Conservation (phyloP, 2,797 vertebrate species). For the Scleropages formosus region DNA sequence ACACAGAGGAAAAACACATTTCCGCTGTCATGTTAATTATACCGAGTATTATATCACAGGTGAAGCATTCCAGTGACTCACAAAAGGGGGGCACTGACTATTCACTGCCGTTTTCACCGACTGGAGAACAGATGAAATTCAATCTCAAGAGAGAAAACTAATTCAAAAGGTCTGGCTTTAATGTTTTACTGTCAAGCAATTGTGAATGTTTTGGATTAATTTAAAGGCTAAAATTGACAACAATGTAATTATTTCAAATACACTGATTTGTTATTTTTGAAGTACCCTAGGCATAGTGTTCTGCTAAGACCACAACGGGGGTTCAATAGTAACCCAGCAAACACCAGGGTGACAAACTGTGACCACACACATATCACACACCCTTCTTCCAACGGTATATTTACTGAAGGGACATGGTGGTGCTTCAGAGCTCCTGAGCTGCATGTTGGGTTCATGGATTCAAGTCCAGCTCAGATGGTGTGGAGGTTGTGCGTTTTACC, state of each 20-base stretch:
- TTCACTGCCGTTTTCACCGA: not conserved
- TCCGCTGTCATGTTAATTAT: constrained; percentile 50
- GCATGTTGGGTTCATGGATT: too few relatives aligned
- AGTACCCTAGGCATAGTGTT: not conserved
- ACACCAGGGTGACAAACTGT: too few relatives aligned
- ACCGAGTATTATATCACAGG: constrained; percentile 34
- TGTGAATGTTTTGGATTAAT: constrained; percentile 20
- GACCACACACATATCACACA: too few relatives aligned
- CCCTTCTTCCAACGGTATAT: too few relatives aligned
- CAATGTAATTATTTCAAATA: not conserved
- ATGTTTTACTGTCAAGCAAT: constrained; percentile 1
- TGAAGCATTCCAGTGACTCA: constrained; percentile 34
- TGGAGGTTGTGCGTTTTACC: too few relatives aligned
- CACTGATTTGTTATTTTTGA: not conserved
- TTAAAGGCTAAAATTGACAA: not conserved
- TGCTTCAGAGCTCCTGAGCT: too few relatives aligned
- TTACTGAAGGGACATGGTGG: too few relatives aligned
- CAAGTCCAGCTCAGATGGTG: too few relatives aligned
- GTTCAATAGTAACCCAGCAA: too few relatives aligned
- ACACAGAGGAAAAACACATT: constrained; percentile 38
- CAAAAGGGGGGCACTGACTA: constrained; percentile 11
- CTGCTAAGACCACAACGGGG: not conserved
- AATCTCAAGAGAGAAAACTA: constrained; percentile 10
- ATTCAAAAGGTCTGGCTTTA: constrained; percentile 6
- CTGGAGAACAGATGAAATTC: not conserved